Evolutionary conservation across 1,140 invertebrate genomes (phyloP), one percentile per base, ranked within the genome.

Genomic region (Cyrtorhinus lividipennis): DNA sequence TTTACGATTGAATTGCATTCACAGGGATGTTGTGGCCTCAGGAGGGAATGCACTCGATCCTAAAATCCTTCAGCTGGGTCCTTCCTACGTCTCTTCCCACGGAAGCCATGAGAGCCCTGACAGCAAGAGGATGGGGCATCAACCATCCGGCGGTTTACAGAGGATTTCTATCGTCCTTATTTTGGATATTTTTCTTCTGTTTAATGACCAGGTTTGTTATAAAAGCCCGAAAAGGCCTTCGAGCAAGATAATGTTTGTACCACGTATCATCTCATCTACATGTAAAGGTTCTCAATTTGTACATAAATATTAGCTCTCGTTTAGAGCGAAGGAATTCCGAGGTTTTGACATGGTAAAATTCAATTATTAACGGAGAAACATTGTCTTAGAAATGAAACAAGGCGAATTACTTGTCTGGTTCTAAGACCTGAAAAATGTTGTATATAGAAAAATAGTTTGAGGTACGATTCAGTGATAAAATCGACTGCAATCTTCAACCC

Each of bases 11-110:
- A n/a, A n/a, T n/a, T n/a, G n/a, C n/a, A n/a, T n/a, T n/a, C n/a
- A 5, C 48, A 77, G 80, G 81, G 30, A 81, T 82, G 56, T 77
- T 83, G 56, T 83, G 81, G 81, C 81, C 81, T 1, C 70, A 81
- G 38, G 78, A 83, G 72, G 80, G 80, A 12, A 82, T 83, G 73
- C 80, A 80, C 2, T 65, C 68, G 3, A 73, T 74, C 65, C 69
- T 83, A 26, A 71, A 72, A 60, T 76, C 78, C 60, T 71, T 83
- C 15, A 76, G 77, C 30, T 76, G 78, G 64, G 67, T 73, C 45
- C 71, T 82, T 8, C 81, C 81, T 2, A 75, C 81, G 66, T 83
- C 81, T 1, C 73, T 78, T 53, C 76, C 80, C 3, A 77, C 78
- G 53, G 78, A 81, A 65, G 75, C 79, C 2, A 75, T 83, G 72